Evolutionary conservation across 2,888 invertebrate genomes (phyloP).

Genomic region (Troides aeacus): DNA sequence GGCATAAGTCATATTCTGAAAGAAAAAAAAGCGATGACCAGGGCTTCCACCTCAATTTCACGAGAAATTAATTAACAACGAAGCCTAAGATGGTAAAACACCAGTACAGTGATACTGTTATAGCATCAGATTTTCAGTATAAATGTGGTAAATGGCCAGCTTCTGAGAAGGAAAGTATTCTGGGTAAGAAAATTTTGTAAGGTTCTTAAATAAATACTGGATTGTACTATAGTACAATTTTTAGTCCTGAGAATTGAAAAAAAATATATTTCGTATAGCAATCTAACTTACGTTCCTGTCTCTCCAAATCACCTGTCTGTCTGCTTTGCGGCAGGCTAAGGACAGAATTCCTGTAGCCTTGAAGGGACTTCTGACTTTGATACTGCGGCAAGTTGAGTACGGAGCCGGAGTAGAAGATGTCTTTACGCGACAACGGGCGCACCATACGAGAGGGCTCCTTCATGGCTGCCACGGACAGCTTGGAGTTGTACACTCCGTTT

Average conservation of each 20-base stretch:
- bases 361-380: conserved; percentile 94
- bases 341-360: conserved; percentile 94
- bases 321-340: conserved; percentile 89
- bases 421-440: conserved; percentile 94
- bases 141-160: too few relatives aligned
- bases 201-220: too few relatives aligned
- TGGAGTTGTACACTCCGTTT: conserved; percentile 85
- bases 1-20: conserved; percentile 88
- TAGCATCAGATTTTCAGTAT: too few relatives aligned
- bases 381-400: conserved; percentile 95
- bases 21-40: conserved; percentile 16
- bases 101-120: too few relatives aligned
- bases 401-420: conserved; percentile 98
- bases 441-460: conserved; percentile 83
- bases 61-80: too few relatives aligned
- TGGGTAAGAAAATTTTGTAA: too few relatives aligned
- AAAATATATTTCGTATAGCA: too few relatives aligned
- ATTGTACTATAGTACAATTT: too few relatives aligned
- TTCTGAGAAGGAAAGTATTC: too few relatives aligned
- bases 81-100: too few relatives aligned
- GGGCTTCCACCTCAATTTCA: too few relatives aligned
- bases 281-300: conserved; percentile 82
- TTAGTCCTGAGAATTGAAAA: too few relatives aligned
- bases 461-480: conserved; percentile 79
- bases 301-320: conserved; percentile 83